These are phyloP conservation scores for Drosophila asahinai DNA, from an alignment of 1,140 invertebrate species.

Conservation along the genomic window DNA sequence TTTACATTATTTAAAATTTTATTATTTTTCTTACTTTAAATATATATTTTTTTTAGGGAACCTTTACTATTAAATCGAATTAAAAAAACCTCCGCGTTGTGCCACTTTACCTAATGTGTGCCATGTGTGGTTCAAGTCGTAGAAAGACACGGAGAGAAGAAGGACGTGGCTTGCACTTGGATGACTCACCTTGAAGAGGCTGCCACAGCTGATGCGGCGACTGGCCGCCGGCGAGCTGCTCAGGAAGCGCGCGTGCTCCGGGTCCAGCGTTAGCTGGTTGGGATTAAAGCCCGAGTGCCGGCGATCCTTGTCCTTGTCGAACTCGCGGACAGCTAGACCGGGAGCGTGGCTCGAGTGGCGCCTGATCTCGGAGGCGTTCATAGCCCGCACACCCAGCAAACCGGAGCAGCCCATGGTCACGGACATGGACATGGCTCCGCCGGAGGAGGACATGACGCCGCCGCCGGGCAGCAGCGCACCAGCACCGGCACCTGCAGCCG, in stretches of 20 bases:
- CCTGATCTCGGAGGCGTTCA: constrained; percentile 72
- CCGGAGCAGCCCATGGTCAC: constrained; percentile 56
- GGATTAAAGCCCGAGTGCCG: constrained; percentile 87
- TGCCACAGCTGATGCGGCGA: constrained; percentile 91
- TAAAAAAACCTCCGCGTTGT: constrained; percentile 1
- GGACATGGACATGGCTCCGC: constrained; percentile 45
- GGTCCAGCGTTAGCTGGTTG: constrained; percentile 87
- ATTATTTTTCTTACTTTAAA: too few species aligned
- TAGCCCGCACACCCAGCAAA: constrained; percentile 61
- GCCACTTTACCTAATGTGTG: constrained; percentile 21
- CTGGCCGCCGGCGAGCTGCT: constrained; percentile 91
- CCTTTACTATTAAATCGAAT: background rate
- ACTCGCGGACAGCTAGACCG: constrained; percentile 78
- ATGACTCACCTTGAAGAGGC: constrained; percentile 89
- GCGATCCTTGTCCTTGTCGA: constrained; percentile 85
- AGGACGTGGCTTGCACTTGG: constrained; percentile 3
- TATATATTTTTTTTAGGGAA: background rate
- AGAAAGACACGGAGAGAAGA: constrained; percentile 6
- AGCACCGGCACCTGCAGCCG: background rate
- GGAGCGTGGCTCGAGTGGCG: constrained; percentile 84
- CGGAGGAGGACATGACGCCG: constrained; percentile 14
- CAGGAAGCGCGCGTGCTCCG: constrained; percentile 87
- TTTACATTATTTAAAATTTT: background rate
- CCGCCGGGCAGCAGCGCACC: constrained; percentile 36
- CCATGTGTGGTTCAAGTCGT: constrained; percentile 5